Evolutionary conservation across 2,113 vertebrate genomes (phyloP).

Genomic region (Bubo scandiacus): DNA sequence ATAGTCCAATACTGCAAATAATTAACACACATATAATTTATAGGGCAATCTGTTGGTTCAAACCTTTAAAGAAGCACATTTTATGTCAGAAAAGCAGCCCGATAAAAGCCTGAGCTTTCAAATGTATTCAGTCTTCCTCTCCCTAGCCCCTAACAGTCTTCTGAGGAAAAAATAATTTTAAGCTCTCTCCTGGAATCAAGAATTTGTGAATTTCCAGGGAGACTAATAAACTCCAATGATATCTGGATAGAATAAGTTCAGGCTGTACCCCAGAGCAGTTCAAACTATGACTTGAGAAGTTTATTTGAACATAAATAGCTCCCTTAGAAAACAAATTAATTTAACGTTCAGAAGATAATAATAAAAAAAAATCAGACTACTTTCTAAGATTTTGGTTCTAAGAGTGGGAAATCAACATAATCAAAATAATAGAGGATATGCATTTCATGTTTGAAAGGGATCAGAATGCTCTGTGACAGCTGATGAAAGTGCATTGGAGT

Average conservation of each 20-base stretch:
- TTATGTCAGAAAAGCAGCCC: not conserved
- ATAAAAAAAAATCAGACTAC: not conserved
- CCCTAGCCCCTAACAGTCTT: not conserved
- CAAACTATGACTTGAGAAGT: not conserved
- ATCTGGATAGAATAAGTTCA: not conserved
- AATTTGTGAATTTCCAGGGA: not conserved
- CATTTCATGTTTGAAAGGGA: not conserved
- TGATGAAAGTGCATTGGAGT: not conserved
- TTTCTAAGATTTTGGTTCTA: not conserved
- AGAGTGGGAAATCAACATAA: not conserved
- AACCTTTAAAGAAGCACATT: not conserved
- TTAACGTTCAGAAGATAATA: not conserved
- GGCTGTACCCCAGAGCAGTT: not conserved
- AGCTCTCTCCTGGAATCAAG: not conserved
- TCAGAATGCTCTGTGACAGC: not conserved
- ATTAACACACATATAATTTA: not conserved
- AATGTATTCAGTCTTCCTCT: not conserved
- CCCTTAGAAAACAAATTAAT: not conserved
- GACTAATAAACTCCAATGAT: not conserved
- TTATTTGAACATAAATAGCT: not conserved
- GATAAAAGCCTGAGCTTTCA: not conserved
- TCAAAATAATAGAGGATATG: not conserved
- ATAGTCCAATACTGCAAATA: not conserved
- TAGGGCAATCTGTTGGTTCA: not conserved
- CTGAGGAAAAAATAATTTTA: not conserved